Percentiles rank a stretch among this genome's conserved stretches.
phyloP scores from a whole-genome alignment of 2,888 invertebrate species.

The Neoaliturus tenellus region DNA sequence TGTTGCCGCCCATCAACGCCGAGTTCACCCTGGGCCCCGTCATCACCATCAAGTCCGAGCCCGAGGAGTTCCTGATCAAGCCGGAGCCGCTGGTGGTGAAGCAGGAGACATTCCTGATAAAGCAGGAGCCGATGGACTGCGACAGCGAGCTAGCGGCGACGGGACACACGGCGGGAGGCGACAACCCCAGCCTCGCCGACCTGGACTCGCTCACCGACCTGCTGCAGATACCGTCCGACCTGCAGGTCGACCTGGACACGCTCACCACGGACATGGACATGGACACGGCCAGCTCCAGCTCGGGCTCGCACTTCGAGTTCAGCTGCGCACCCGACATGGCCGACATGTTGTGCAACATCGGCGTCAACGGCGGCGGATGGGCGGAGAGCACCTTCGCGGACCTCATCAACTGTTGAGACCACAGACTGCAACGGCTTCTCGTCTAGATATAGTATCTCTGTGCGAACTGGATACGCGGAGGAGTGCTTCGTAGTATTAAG shows the following conservation, averaged over 20 bases:
- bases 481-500: neutral
- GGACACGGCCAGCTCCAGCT: slow-evolving; percentile 82
- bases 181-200: slow-evolving; percentile 77
- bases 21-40: slow-evolving; percentile 54
- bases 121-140: slow-evolving; percentile 68
- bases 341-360: slow-evolving; percentile 81
- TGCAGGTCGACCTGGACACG: slow-evolving; percentile 81
- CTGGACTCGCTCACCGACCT: slow-evolving; percentile 87
- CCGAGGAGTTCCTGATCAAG: slow-evolving; percentile 56
- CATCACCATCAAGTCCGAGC: slow-evolving; percentile 57
- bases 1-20: slow-evolving; percentile 59
- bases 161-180: slow-evolving; percentile 66
- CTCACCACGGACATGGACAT: slow-evolving; percentile 82
- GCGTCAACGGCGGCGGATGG: slow-evolving; percentile 79
- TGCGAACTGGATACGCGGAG: slow-evolving; percentile 15
- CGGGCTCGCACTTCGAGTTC: slow-evolving; percentile 87
- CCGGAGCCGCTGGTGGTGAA: slow-evolving; percentile 46
- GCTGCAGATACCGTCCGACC: slow-evolving; percentile 78
- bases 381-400: slow-evolving; percentile 76
- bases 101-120: slow-evolving; percentile 64
- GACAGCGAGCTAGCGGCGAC: slow-evolving; percentile 65
- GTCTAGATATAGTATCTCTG: too few species aligned
- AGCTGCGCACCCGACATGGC: slow-evolving; percentile 86
- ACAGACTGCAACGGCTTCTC: neutral
- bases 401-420: slow-evolving; percentile 71